phyloP scores from a whole-genome alignment of 37 sponge, comb jelly and placozoan genomes.

The Crambe crambe region DNA sequence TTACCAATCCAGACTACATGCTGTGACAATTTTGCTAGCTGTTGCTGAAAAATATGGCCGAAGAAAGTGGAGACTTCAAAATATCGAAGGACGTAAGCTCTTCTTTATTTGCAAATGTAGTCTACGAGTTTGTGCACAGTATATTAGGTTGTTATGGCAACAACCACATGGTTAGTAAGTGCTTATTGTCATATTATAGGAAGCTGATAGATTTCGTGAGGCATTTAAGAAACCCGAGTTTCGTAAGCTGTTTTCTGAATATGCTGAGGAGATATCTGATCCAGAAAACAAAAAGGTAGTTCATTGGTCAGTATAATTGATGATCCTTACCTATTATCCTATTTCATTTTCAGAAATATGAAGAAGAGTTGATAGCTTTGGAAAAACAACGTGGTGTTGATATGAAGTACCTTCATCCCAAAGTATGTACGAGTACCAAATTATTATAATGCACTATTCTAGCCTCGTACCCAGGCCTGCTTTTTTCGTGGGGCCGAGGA shows the following conservation, averaged over 20 bases:
- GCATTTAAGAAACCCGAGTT: conserved; percentile 92
- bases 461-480: neutral
- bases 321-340: neutral
- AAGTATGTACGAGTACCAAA: conserved; percentile 21
- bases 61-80: neutral
- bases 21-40: too few species aligned
- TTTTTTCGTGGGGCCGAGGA: neutral
- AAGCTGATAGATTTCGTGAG: conserved; percentile 50
- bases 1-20: too few species aligned
- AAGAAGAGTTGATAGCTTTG: conserved; percentile 82
- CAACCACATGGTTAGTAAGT: neutral
- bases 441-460: neutral
- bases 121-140: neutral
- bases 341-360: conserved; percentile 59
- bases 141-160: neutral
- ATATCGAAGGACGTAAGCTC: conserved; percentile 4
- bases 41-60: too few species aligned
- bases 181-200: conserved; percentile 35
- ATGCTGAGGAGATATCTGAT: conserved; percentile 87
- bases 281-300: conserved; percentile 75
- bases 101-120: conserved; percentile 1
- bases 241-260: conserved; percentile 82
- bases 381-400: conserved; percentile 87
- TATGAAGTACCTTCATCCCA: conserved; percentile 83
- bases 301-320: neutral